Base-by-base conservation (phyloP, 2,113 vertebrate genomes). In the Orycteropus afer region DNA sequence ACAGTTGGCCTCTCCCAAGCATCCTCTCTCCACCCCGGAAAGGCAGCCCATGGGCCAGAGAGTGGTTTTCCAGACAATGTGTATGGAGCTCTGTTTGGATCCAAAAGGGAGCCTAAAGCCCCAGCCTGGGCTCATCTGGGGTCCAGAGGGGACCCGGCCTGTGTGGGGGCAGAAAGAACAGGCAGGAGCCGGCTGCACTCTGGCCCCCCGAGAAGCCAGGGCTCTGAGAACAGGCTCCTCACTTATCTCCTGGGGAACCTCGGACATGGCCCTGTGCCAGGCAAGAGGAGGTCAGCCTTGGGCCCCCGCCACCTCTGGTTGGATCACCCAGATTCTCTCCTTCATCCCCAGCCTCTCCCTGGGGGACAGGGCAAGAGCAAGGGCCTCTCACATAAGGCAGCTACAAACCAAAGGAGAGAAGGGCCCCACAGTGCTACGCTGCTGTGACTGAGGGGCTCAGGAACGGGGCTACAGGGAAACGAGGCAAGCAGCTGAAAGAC, bases 161-260 rank as follows among this genome's bases (percentile, higher is more conserved):
- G 3, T 5, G 47, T 0, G 0, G 7, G 80, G 57, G 61, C 53
- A 69, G 67, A 34, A 61, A 69, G 55, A n/a, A 3, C 13, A 0
- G 37, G 47, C 3, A 1, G 22, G 18, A 27, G 63, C 18, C 2
- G 1, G 22, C 18, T 2, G 3, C 23, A 10, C 65, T 10, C 42
- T n/a, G 34, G 45, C 7, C 73, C 32, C 69, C 37, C 32, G 47
- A 47, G 11, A 32, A 34, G 34, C 15, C 13, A 25, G 27, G 34
- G 65, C 65, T 65, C 55, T 59, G 25, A 47, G 5, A 29, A 37
- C 59, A 20, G 29, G 34, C 53, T 22, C 27, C 10, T 17, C 3
- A 11, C 55, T 74, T 37, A 20, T 47, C 80, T 73, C 49, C 69
- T 27, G 82, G 63, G 77, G 71, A 87, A 25, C 37, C 77, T 93